Percentiles rank a stretch among this genome's conserved stretches.
phyloP scores from a whole-genome alignment of 2,113 vertebrate species.

The Cairina moschata region DNA sequence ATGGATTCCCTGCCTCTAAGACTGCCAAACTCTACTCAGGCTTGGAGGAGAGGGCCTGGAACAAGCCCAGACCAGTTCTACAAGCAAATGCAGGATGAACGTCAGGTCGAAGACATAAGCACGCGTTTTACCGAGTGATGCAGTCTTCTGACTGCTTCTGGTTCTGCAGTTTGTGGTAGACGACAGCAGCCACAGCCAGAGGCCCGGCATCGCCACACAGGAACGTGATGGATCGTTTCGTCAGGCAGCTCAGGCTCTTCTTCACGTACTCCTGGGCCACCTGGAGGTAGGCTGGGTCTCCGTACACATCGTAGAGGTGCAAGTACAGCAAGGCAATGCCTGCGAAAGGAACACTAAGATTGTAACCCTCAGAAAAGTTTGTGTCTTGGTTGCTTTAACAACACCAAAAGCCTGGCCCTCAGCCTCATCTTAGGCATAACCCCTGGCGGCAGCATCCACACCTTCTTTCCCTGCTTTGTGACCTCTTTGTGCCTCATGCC shows the following conservation, averaged over 20 bases:
- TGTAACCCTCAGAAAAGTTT: background rate
- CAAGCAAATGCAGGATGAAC: background rate
- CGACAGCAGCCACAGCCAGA: conserved; percentile 87
- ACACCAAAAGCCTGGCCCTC: background rate
- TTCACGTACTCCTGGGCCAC: conserved; percentile 83
- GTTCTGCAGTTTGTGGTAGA: conserved; percentile 85
- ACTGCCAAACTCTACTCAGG: background rate
- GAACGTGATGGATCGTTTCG: conserved; percentile 89
- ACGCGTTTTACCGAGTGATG: conserved; percentile 80
- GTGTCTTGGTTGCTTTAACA: background rate
- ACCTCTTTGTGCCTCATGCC: background rate
- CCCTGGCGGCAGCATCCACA: background rate
- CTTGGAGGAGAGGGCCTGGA: background rate
- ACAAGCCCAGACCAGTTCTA: background rate
- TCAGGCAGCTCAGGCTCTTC: conserved; percentile 85
- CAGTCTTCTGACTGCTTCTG: conserved; percentile 87
- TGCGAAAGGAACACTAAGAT: conserved; percentile 53
- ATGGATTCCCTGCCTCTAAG: background rate
- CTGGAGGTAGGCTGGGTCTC: conserved; percentile 84
- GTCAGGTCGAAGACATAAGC: background rate
- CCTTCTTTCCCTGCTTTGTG: background rate
- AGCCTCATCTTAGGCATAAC: background rate
- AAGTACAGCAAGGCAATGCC: conserved; percentile 94
- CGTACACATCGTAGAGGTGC: conserved; percentile 87
- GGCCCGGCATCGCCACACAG: conserved; percentile 92